Evolutionary conservation across 2,888 invertebrate species (phyloP).

Genomic region (Drosophila histrio): DNA sequence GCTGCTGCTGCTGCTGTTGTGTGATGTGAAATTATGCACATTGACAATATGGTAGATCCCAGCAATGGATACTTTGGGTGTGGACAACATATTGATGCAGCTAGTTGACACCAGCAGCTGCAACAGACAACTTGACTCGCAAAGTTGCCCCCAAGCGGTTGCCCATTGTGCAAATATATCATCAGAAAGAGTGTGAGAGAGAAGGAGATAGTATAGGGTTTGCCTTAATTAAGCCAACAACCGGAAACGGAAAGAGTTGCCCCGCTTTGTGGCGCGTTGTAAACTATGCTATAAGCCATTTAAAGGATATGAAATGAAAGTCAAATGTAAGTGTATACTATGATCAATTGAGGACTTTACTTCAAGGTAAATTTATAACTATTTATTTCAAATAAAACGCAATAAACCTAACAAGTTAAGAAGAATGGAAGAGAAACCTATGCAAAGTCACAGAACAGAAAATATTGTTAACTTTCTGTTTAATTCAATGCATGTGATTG

Average conservation of each 20-base stretch:
- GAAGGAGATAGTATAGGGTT: not conserved
- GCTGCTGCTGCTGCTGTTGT: not conserved
- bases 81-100: conserved; percentile 68
- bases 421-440: no score
- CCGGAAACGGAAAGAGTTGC: conserved; percentile 25
- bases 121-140: conserved; percentile 25
- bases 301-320: not conserved
- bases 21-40: conserved; percentile 74
- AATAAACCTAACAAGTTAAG: no score
- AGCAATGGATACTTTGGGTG: conserved; percentile 65
- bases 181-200: not conserved
- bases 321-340: not conserved
- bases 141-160: conserved; percentile 32
- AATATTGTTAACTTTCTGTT: no score
- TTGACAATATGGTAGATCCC: conserved; percentile 58
- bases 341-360: not conserved
- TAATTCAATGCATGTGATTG: no score
- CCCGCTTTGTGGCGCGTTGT: not conserved
- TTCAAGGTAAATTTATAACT: no score
- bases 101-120: conserved; percentile 56
- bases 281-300: not conserved
- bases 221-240: conserved; percentile 47
- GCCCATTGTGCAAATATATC: conserved; percentile 35
- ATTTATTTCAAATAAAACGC: no score
- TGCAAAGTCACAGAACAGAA: not conserved